Evolutionary conservation across 2,888 invertebrate species (phyloP), one percentile per base, ranked within the genome.

Genomic region (Cephus spinipes): DNA sequence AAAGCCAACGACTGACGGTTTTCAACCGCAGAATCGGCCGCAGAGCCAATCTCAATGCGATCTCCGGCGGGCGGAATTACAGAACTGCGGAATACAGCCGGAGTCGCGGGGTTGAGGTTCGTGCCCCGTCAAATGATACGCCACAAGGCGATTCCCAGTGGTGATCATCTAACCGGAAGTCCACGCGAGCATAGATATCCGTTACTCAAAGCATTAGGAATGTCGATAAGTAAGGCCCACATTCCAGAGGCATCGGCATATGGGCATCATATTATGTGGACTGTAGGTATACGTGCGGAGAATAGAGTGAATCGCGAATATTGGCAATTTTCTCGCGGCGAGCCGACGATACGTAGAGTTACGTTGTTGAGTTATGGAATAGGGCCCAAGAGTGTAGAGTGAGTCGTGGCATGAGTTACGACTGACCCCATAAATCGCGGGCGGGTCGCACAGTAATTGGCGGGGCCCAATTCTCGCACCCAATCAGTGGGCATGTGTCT

Each of bases 381-480:
- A 85, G 81, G 79, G 84, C 76, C 75, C 77, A 76, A 69, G 77
- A 79, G 78, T 35, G 40, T 79, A 78, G 81, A 55, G 79, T 69
- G 36, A 75, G 73, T 81, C 79, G 79, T 81, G 79, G 83, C 81
- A 78, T 87, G 89, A 89, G 88, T 89, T 89, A 89, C 85, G 89
- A 86, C 87, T 85, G 89, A 89, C 89, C 89, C 89, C 89, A 89
- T 89, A 89, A 89, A 89, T 89, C 85, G 85, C 79, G 80, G 77
- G 73, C 84, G 81, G 89, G 88, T 89, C 88, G 88, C 83, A 82
- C 77, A 83, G 87, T 89, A 88, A 89, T 89, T 89, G 89, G 89
- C 88, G 86, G 88, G 85, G 85, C 85, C 87, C 88, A 87, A 89
- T 89, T 89, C 88, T 89, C 88, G 87, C 89, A 89, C 89, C 89